Evolutionary conservation across 2,888 invertebrate species (phyloP), one percentile per base, ranked within the genome.

Genomic region (Trichacis sp.): DNA sequence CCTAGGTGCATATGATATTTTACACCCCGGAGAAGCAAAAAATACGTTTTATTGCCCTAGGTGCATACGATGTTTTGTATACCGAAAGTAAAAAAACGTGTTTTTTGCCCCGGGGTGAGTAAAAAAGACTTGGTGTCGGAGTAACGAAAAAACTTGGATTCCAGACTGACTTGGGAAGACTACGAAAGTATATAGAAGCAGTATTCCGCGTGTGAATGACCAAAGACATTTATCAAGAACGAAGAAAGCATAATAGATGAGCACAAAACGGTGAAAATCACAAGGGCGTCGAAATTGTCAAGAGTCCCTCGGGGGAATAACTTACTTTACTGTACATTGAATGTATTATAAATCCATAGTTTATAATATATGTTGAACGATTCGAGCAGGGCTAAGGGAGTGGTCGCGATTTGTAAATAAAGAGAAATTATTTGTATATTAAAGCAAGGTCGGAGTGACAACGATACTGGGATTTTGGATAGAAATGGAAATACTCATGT

Each of bases 171-270:
- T 43, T 14, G 51, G 47, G 56, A 56, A 8, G 47, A 63, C n/a
- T n/a, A n/a, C 49, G 50, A 45, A 54, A 51, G 63, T 69, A 72
- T 70, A 68, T 63, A 74, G 57, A 70, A 80, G 74, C 81, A 81
- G 81, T 81, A 81, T 81, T 81, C 75, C 75, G 76, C 70, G 76
- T 73, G 76, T 75, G 74, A 75, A 79, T 75, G 75, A 81, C 82
- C 82, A 83, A 83, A 83, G 82, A 81, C 70, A 61, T 55, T 68
- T 73, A 71, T 71, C 55, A 67, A 67, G 69, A 55, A 68, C 49
- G 54, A 60, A 60, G 69, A 62, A 46, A 56, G 52, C 53, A 70
- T 57, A 57, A 66, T 59, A 54, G 65, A 68, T 11, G 20, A n/a
- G 12, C 5, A 38, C 38, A 11, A 38, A 38, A 14, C 14, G 3